Evolutionary conservation across 1,140 invertebrate genomes (phyloP).

Genomic region (Parapsyche elsis): DNA sequence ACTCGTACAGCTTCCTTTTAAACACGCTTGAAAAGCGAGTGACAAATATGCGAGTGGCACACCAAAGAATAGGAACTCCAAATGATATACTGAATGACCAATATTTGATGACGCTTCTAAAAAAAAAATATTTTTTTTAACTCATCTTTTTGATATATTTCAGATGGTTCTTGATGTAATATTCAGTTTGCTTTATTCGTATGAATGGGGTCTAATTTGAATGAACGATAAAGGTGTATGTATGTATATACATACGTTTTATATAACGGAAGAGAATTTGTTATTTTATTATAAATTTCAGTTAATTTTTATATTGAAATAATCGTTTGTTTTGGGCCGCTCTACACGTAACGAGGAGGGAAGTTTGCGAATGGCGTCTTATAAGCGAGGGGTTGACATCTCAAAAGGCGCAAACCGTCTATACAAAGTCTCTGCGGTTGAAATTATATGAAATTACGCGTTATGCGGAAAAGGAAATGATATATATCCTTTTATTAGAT

Average conservation of each 20-base stretch:
- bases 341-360: neutral
- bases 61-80: slow-evolving; percentile 31
- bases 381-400: slow-evolving; percentile 30
- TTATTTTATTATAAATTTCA: too few relatives aligned
- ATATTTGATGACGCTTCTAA: neutral
- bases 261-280: too few relatives aligned
- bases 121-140: too few relatives aligned
- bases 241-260: too few relatives aligned
- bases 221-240: too few relatives aligned
- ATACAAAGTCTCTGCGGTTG: slow-evolving; percentile 26
- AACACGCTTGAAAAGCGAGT: slow-evolving; percentile 35
- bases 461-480: slow-evolving; percentile 45
- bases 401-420: slow-evolving; percentile 32
- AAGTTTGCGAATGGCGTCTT: slow-evolving; percentile 41
- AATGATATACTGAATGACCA: slow-evolving; percentile 25
- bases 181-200: too few relatives aligned
- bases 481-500: slow-evolving; percentile 44
- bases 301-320: too few relatives aligned
- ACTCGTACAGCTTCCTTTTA: slow-evolving; percentile 34
- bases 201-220: too few relatives aligned
- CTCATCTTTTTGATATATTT: too few relatives aligned
- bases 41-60: slow-evolving; percentile 44
- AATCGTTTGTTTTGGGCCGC: neutral
- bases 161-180: too few relatives aligned
- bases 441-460: slow-evolving; percentile 46